Base-by-base conservation (phyloP, 2,113 vertebrate species). In the Scomber colias region DNA sequence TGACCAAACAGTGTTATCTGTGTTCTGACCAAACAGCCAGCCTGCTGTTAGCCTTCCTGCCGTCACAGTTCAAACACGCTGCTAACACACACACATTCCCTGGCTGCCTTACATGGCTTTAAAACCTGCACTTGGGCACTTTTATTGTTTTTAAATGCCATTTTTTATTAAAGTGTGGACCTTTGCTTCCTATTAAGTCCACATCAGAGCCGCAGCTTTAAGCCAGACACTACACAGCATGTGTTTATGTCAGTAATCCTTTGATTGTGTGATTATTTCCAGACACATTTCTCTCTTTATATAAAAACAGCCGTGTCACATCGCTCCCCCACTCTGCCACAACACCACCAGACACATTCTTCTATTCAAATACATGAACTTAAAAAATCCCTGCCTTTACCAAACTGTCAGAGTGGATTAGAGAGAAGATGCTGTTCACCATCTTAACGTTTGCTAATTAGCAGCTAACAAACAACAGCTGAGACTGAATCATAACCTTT, bases 21-120 rank as follows among this genome's bases (percentile, higher is more conserved):
- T 45, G 40, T 15, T 61, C 75, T 61, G 75, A 77, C 7, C 75
- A 69, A 69, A 77, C 55, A 77, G 5, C 2, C 8, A 4, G 24
- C 2, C n/a, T 46, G 49, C 21, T 56, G 55, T 61, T 61, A 3
- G 69, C 11, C 31, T 50, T 16, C 16, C 46, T 72, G 70, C 57
- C 12, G 71, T 73, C 71, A 73, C 57, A 40, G 17, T 24, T 14
- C 11, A 73, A 53, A 40, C 17, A 73, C 53, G 71, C 71, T 12
- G 13, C 57, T 4, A 4, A 11, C 5, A 16, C 63, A 5, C 21
- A 14, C 44, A 21, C 6, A 21, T 9, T 9, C 2, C 16, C 44
- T 21, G 17, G 45, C 68, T 57, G 30, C 59, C 61, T 56, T 55
- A 75, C 40, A 56, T 56, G 72, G 71, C 40, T 48, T 4, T 12